Percentiles rank a stretch among this genome's conserved stretches.
Evolutionary conservation across 2,888 invertebrate genomes (phyloP).

Genomic region (Malthinus flaveolus): DNA sequence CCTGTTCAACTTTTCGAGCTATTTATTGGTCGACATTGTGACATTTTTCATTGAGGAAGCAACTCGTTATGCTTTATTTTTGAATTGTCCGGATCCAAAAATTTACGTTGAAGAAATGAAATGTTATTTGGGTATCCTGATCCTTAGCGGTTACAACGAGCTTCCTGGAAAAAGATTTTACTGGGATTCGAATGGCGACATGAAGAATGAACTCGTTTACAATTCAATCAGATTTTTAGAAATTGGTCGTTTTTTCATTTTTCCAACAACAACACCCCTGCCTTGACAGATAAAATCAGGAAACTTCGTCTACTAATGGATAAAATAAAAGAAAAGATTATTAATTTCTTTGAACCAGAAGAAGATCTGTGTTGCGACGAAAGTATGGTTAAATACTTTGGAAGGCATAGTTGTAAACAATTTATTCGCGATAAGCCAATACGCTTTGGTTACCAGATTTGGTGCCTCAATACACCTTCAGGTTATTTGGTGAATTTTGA

Average conservation of each 20-base stretch:
- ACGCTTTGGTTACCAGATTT: constrained; percentile 25
- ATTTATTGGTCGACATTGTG: neutral
- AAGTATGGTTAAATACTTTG: constrained; percentile 43
- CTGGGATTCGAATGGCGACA: constrained; percentile 22
- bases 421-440: too few species aligned
- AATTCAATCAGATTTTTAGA: constrained; percentile 21
- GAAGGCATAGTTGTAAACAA: constrained; percentile 27
- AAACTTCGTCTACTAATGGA: constrained; percentile 30
- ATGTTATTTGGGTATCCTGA: constrained; percentile 28
- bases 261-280: constrained; percentile 29
- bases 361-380: constrained; percentile 36
- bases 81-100: neutral
- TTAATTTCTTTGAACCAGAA: constrained; percentile 4
- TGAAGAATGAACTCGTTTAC: constrained; percentile 15
- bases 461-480: constrained; percentile 25
- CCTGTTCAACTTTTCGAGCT: neutral
- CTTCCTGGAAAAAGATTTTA: constrained; percentile 17
- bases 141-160: too few species aligned
- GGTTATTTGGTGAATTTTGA: constrained; percentile 33
- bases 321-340: constrained; percentile 3
- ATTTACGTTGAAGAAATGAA: constrained; percentile 27
- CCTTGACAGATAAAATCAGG: constrained; percentile 15
- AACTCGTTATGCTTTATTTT: neutral
- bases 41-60: neutral
- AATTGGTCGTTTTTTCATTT: constrained; percentile 25